Percentiles rank a stretch among this genome's conserved stretches.
Conservation (phyloP, 2,888 invertebrate genomes). For the Quadroppia sp. region DNA sequence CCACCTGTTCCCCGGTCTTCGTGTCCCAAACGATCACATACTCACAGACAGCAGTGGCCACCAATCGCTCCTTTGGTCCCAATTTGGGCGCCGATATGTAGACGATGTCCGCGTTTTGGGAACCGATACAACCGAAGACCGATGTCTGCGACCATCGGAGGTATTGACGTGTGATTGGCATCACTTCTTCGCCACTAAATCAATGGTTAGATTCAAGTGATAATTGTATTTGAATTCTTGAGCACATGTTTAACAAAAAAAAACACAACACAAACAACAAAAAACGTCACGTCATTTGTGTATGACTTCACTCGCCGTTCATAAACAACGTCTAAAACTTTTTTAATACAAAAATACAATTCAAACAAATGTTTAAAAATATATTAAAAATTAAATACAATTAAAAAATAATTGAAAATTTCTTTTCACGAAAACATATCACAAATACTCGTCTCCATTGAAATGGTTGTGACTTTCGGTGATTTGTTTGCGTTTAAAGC, state of each 20-base stretch:
- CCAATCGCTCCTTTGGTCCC: constrained; percentile 66
- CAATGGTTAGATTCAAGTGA: background rate
- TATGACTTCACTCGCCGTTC: background rate
- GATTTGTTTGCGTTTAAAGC: too few relatives aligned
- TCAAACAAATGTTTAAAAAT: background rate
- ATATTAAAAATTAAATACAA: too few relatives aligned
- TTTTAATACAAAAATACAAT: background rate
- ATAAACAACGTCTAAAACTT: background rate
- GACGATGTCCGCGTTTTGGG: constrained; percentile 66
- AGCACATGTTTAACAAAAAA: constrained; percentile 7
- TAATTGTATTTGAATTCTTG: background rate
- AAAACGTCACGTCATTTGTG: background rate
- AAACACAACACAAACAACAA: background rate
- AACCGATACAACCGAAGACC: constrained; percentile 78
- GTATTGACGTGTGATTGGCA: constrained; percentile 93
- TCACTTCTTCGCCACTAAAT: constrained; percentile 51
- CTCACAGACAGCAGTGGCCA: constrained; percentile 89
- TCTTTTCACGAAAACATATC: too few relatives aligned
- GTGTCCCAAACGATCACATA: constrained; percentile 92
- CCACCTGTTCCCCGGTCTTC: constrained; percentile 72
- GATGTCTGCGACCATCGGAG: constrained; percentile 77
- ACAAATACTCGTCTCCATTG: too few relatives aligned
- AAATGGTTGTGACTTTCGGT: too few relatives aligned
- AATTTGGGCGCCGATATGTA: constrained; percentile 59
- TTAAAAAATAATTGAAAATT: too few relatives aligned